Base-by-base conservation (phyloP, 2,113 vertebrate genomes). In the Plestiodon gilberti region DNA sequence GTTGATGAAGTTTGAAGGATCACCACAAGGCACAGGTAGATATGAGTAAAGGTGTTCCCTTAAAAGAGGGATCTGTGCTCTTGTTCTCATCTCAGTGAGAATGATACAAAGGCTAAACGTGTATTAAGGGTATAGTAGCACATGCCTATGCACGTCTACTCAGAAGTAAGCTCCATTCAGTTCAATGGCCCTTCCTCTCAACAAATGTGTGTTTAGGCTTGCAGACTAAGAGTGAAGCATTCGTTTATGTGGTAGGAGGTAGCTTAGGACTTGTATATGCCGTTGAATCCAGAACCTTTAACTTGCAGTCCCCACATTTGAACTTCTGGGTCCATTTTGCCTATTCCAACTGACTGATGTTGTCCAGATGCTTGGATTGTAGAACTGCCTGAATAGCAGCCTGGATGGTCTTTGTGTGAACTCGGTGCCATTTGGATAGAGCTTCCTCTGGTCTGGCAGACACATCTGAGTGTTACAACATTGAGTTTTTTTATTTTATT, bases 371-470 rank as follows among this genome's bases (percentile, higher is more conserved):
- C 48, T 28, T 59, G 74, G 80, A 14, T 83, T 74, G 25, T 64
- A 43, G 75, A 71, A 77, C 75, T 89, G 5, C 83, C 62, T 61
- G 69, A 83, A 59, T 57, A 89, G 79, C 62, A 59, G 81, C 25
- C 20, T 82, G 74, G 57, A 20, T 52, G 38, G 20, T 86, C 43
- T 35, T 57, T 83, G 30, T 80, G 35, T 67, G 30, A 80, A 74
- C 75, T 73, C 83, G 79, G n/a, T 82, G 81, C 79, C 75, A 55
- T 75, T 90, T 87, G 86, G 84, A 82, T 79, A 30, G 0, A 1
- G 65, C 52, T 3, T 75, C 81, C 48, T 89, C 93, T 91, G 18
- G 18, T 84, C 81, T 94, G 89, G 70, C 73, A 89, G 38, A 64
- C 30, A 43, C 48, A 85, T 48, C 33, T 79, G 35, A 86, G 38